Evolutionary conservation across 2,888 invertebrate genomes (phyloP), one percentile per base, ranked within the genome.

Genomic region (Dynastes maya): DNA sequence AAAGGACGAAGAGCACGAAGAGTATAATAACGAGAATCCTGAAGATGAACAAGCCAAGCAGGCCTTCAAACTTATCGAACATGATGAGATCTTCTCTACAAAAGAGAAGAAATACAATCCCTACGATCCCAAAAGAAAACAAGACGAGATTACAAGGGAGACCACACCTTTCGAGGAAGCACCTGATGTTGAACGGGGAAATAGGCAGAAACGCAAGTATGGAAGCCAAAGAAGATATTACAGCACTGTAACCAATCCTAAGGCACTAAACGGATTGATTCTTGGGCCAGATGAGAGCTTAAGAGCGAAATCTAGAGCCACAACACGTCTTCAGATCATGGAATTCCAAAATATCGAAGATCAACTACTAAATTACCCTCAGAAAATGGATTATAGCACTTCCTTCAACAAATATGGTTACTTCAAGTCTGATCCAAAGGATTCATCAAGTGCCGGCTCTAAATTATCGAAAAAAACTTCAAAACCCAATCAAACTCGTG

Each of bases 11-110:
- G 16, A 27, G 0, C 8, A 11, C 27, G 1, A 2, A 8, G 40
- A 8, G 2, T 67, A 67, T 45, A 9, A 3, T 32, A 67, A 45
- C 29, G 68, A 68, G 3, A 68, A 51, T 49, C n/a, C 27, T 2
- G 45, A 74, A 45, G 72, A 61, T 13, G 61, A 74, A n/a, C 72
- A 40, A 27, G 45, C 61, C 2, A 72, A 72, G 27, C 72, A 58
- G n/a, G 9, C 58, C 3, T 61, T 74, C 11, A 74, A 45, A 61
- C 2, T 27, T 2, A 74, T 74, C 58, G 45, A 74, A 13, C 22
- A 61, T 27, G 72, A 74, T 49, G 27, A 74, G 0, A 11, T 74
- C 11, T 74, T 74, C 27, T 13, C 13, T 27, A 49, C 61, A 3
- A 74, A 58, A 1, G 13, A n/a, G 22, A 61, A 45, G n/a, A 74